phyloP scores from a whole-genome alignment of 2,797 vertebrate species.

The Chromis chromis region DNA sequence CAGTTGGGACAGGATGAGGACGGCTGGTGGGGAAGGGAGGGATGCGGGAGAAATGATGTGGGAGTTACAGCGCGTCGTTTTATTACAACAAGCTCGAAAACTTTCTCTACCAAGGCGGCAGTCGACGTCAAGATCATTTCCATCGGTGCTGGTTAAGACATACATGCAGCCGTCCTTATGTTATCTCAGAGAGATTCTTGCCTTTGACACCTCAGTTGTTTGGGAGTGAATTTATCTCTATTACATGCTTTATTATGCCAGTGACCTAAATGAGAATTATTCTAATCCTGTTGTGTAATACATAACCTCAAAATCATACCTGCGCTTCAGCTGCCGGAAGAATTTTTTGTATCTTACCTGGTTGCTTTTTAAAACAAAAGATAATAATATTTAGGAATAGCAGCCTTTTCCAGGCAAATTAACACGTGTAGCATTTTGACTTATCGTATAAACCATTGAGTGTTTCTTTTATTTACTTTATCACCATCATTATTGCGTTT shows the following conservation, averaged over 20 bases:
- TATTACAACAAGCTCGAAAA: constrained; percentile 58
- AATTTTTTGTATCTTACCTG: constrained; percentile 39
- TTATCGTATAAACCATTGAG: constrained; percentile 29
- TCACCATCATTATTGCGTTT: constrained; percentile 71
- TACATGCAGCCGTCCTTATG: not conserved
- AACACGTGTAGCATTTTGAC: constrained; percentile 37
- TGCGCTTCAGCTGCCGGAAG: constrained; percentile 53
- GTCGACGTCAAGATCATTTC: constrained; percentile 50
- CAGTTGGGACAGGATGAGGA: constrained; percentile 71
- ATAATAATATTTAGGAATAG: constrained; percentile 12
- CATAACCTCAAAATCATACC: constrained; percentile 21
- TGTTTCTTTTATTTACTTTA: constrained; percentile 32
- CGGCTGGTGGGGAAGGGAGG: constrained; percentile 40
- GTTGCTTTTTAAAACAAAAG: constrained; percentile 46
- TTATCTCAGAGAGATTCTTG: constrained; percentile 12
- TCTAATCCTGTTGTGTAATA: constrained; percentile 46
- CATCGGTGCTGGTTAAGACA: constrained; percentile 39
- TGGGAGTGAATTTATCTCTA: constrained; percentile 13
- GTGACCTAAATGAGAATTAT: constrained; percentile 37
- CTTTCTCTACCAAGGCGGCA: constrained; percentile 33
- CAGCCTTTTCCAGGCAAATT: constrained; percentile 44
- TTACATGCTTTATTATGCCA: constrained; percentile 36
- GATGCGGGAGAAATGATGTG: constrained; percentile 39
- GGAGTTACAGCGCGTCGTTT: constrained; percentile 34
- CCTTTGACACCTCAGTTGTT: constrained; percentile 22